These are phyloP conservation scores for Neolamprologus variostigma DNA, from an alignment of 2,113 vertebrate species.

Conservation along the genomic window DNA sequence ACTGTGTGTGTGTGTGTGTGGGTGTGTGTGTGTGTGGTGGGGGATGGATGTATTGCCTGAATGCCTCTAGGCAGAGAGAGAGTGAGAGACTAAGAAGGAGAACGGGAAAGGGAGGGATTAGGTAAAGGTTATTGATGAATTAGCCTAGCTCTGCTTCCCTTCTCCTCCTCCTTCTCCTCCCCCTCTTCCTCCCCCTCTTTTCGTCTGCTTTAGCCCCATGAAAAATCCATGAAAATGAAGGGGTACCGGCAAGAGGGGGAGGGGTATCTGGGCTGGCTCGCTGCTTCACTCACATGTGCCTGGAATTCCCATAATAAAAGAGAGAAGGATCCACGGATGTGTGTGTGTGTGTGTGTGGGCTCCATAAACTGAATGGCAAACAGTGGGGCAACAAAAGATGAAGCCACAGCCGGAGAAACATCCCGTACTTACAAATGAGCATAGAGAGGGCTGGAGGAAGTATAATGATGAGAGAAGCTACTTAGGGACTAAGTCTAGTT, in stretches of 20 bases:
- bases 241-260: conserved; percentile 16
- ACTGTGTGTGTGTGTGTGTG: neutral
- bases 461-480: conserved; percentile 14
- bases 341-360: conserved; percentile 24
- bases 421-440: conserved; percentile 51
- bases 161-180: neutral
- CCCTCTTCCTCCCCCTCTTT: neutral
- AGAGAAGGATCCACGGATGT: conserved; percentile 14
- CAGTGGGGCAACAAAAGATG: conserved; percentile 49
- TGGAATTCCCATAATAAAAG: conserved; percentile 61
- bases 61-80: conserved; percentile 64
- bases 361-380: conserved; percentile 51
- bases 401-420: conserved; percentile 24
- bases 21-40: conserved; percentile 28
- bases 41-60: conserved; percentile 67
- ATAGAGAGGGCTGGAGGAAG: neutral
- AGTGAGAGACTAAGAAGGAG: conserved; percentile 17
- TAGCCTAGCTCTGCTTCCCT: conserved; percentile 47
- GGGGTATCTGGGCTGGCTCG: conserved; percentile 13
- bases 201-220: conserved; percentile 23
- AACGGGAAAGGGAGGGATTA: conserved; percentile 61
- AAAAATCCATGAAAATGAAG: conserved; percentile 59
- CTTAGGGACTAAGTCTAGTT: neutral
- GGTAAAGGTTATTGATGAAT: conserved; percentile 75
- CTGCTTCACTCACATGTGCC: conserved; percentile 44